Conservation (phyloP, 2,113 vertebrate genomes). For the Cacatua alba region DNA sequence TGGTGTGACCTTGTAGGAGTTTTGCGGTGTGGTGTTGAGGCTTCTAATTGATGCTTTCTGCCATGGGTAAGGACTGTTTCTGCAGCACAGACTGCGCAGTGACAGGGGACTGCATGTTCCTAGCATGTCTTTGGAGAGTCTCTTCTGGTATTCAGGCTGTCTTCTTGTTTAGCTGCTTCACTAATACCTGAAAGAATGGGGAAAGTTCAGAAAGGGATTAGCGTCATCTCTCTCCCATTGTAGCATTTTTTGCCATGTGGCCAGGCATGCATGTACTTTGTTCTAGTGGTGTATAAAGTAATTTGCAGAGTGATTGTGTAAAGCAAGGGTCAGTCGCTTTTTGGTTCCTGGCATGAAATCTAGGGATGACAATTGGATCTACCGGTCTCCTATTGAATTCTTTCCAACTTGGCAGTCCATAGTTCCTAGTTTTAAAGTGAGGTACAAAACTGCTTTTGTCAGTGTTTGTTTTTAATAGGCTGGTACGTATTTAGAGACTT, state of each 20-base stretch:
- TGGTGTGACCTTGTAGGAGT: not conserved
- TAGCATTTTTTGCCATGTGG: not conserved
- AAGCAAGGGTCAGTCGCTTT: not conserved
- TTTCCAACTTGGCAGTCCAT: not conserved
- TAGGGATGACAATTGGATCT: not conserved
- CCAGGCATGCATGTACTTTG: not conserved
- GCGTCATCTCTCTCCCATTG: not conserved
- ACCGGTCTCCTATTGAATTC: not conserved
- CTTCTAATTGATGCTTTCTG: constrained; percentile 8
- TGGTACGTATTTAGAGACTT: not conserved
- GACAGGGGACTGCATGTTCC: not conserved
- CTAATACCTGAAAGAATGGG: not conserved
- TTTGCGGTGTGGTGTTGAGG: not conserved
- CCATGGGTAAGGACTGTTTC: not conserved
- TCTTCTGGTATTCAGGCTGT: not conserved
- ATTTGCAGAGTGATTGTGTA: not conserved
- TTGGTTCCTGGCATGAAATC: not conserved
- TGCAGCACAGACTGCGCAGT: not conserved
- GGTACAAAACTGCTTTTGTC: not conserved
- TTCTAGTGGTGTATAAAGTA: not conserved
- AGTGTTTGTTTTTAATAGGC: not conserved
- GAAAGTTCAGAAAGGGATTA: not conserved
- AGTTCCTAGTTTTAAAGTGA: not conserved
- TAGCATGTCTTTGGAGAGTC: not conserved
- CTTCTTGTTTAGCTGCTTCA: not conserved